Evolutionary conservation across 2,113 vertebrate genomes (phyloP), one percentile per base, ranked within the genome.

Genomic region (Anas platyrhynchos): DNA sequence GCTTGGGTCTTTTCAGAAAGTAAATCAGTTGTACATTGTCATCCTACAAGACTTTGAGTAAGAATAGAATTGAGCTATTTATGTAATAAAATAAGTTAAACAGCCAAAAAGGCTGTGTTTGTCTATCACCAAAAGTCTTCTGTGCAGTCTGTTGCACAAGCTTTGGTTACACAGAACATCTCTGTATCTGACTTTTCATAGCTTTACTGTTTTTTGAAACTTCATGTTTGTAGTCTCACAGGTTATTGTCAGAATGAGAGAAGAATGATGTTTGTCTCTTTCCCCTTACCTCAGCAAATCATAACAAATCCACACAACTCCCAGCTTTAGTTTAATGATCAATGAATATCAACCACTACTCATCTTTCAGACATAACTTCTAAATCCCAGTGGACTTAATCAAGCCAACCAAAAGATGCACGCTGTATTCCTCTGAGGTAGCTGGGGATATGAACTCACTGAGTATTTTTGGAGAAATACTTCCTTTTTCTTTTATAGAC

Each of bases 261-360:
- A 69, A 95, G 65, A 26, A 54, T 78, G 11, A 31, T 73, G 58
- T 79, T 90, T 78, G 14, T 76, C 48, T 92, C 66, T 82, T 67
- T 88, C 65, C 44, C 69, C 25, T 78, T 91, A 59, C 36, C 34
- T 88, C 77, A 86, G 18, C 80, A 95, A 91, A 61, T 71, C 61
- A 8, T 58, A 88, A 67, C 12, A 83, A 90, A 74, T 81, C 68
- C 69, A 71, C 17, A 13, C 55, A 66, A 86, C 62, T 73, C n/a
- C 26, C 58, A 86, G 32, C 79, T 90, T 91, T 63, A 68, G 20
- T 93, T 83, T 82, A 46, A 65, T 46, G 18, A 76, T 88, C 62
- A 61, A 5, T 58, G 52, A 80, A 25, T 72, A 68, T 94, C 69
- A 89, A n/a, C 34, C 58, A 48, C 34, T 82, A 14, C 44, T 65